Conservation (phyloP, 2,797 vertebrate genomes). For the Sphenodon punctatus region DNA sequence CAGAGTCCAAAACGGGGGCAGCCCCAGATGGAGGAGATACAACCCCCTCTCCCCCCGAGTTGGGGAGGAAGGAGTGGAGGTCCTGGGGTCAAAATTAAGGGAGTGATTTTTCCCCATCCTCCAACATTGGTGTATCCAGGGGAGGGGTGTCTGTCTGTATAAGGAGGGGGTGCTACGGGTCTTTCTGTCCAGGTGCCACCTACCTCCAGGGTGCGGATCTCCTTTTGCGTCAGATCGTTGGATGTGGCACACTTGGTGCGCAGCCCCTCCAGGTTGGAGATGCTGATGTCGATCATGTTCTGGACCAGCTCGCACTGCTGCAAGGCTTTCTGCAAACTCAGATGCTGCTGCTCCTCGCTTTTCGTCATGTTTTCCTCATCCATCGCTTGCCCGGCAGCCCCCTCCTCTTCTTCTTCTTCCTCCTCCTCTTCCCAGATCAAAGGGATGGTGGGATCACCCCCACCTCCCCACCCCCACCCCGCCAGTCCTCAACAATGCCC, state of each 20-base stretch:
- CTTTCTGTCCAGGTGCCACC: too few relatives aligned
- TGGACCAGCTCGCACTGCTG: constrained; percentile 98
- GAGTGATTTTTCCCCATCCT: too few relatives aligned
- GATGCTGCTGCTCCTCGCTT: constrained; percentile 91
- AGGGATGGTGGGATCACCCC: constrained; percentile 5
- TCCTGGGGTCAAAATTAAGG: too few relatives aligned
- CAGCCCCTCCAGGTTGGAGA: constrained; percentile 97
- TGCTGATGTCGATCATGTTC: constrained; percentile 98
- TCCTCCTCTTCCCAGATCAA: constrained; percentile 44
- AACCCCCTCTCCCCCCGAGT: too few relatives aligned
- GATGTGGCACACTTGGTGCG: constrained; percentile 98
- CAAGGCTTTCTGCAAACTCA: constrained; percentile 97
- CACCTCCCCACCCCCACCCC: constrained; percentile 51
- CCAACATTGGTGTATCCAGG: too few relatives aligned
- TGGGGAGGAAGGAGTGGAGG: too few relatives aligned
- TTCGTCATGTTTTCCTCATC: constrained; percentile 93
- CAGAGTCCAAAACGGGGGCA: too few relatives aligned
- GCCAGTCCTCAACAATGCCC: constrained; percentile 58
- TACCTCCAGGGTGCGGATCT: constrained; percentile 97
- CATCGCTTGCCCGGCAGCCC: constrained; percentile 83
- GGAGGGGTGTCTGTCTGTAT: too few relatives aligned
- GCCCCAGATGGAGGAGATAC: too few relatives aligned
- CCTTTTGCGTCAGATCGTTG: constrained; percentile 98
- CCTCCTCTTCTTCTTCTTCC: neutral
- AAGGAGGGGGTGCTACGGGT: too few relatives aligned